A percentile compares a stretch with the other conserved stretches of the same genome.
Evolutionary conservation across 1,140 invertebrate species (phyloP).

Genomic region (Leguminivora glycinivorella): DNA sequence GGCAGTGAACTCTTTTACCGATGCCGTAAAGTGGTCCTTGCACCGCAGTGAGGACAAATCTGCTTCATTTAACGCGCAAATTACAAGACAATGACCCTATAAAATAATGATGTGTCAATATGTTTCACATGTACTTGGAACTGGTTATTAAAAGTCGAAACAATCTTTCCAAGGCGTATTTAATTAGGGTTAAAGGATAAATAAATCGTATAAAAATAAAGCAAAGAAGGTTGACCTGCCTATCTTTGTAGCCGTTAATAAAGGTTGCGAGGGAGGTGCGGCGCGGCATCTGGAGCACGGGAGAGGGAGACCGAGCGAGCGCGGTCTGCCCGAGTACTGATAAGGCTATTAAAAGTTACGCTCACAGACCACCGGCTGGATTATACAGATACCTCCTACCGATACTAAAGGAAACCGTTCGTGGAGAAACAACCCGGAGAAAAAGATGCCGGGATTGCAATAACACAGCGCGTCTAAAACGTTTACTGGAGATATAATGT

Average conservation of each 20-base stretch:
- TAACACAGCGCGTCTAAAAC: slow-evolving; percentile 37
- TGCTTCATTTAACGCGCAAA: slow-evolving; percentile 39
- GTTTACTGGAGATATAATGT: slow-evolving; percentile 40
- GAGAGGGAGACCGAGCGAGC: slow-evolving; percentile 46
- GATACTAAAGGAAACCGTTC: slow-evolving; percentile 52
- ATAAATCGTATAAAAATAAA: slow-evolving; percentile 27
- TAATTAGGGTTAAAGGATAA: background rate
- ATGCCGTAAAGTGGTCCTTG: slow-evolving; percentile 65
- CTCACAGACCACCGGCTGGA: slow-evolving; percentile 57
- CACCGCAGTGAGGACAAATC: slow-evolving; percentile 43
- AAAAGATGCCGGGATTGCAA: slow-evolving; percentile 36
- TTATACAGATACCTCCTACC: slow-evolving; percentile 58
- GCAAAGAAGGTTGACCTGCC: slow-evolving; percentile 33
- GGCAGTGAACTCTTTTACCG: slow-evolving; percentile 74
- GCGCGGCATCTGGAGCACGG: slow-evolving; percentile 40
- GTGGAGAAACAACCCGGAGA: slow-evolving; percentile 39
- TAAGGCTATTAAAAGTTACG: slow-evolving; percentile 78
- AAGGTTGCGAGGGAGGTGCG: slow-evolving; percentile 50
- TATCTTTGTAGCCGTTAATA: slow-evolving; percentile 48
- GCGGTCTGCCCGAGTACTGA: slow-evolving; percentile 64
- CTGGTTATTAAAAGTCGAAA: background rate
- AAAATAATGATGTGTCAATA: slow-evolving; percentile 27
- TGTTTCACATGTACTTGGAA: background rate
- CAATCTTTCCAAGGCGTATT: background rate
- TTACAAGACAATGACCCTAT: slow-evolving; percentile 24